A percentile compares a stretch with the other conserved stretches of the same genome.
Evolutionary conservation across 2,113 vertebrate genomes (phyloP).

Genomic region (Axis porcinus): DNA sequence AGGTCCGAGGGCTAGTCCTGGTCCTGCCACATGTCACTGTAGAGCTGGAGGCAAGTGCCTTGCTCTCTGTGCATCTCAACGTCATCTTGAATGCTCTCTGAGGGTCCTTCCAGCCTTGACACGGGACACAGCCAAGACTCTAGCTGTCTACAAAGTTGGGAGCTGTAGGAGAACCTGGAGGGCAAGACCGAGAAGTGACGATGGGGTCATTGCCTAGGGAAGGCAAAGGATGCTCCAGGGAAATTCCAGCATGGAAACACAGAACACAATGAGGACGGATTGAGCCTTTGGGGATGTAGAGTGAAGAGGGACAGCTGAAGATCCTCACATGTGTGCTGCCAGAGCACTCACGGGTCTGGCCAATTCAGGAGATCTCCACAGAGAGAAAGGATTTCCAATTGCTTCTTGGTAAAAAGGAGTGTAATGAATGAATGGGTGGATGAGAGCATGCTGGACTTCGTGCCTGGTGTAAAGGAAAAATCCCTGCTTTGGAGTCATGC

Average conservation of each 20-base stretch:
- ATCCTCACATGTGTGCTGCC: background rate
- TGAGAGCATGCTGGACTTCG: background rate
- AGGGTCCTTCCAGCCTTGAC: background rate
- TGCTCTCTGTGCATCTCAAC: background rate
- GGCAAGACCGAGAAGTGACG: background rate
- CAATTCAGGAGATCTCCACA: background rate
- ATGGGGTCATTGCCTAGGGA: background rate
- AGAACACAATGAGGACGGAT: accelerated
- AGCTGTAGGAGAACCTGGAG: background rate
- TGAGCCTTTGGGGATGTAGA: background rate
- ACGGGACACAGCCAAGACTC: background rate
- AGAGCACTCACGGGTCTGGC: background rate
- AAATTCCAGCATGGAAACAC: background rate
- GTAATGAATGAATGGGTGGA: background rate
- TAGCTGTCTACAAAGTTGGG: background rate
- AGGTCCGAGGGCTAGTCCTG: background rate
- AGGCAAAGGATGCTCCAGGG: background rate
- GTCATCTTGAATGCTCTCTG: background rate
- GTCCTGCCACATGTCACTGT: background rate
- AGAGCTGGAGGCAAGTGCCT: background rate
- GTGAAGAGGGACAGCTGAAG: background rate
- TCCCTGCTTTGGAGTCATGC: background rate
- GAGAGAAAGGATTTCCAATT: background rate
- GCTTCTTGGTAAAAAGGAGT: background rate
- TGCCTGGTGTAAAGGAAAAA: background rate